Percentiles rank a stretch among this genome's conserved stretches.
Evolutionary conservation across 2,113 vertebrate species (phyloP).

Genomic region (Gallinago jamesoni): DNA sequence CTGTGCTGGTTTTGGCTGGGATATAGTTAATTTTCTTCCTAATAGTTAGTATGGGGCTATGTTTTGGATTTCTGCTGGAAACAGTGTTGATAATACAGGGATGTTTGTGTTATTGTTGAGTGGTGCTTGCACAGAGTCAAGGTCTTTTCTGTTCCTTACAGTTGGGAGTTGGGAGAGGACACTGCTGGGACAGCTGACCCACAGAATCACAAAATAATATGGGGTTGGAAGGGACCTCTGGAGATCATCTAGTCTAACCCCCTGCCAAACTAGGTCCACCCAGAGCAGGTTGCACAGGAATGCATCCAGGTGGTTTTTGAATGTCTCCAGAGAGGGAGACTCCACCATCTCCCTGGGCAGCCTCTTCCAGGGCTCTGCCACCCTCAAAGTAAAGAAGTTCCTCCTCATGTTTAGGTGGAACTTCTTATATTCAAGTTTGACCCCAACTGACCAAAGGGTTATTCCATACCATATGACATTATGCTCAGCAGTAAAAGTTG

Average conservation of each 20-base stretch:
- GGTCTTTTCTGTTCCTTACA: not conserved
- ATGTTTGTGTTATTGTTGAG: not conserved
- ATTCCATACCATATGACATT: not conserved
- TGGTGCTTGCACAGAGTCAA: not conserved
- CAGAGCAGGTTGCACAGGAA: too few relatives aligned
- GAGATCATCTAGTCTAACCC: too few relatives aligned
- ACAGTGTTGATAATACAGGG: not conserved
- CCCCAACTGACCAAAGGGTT: not conserved
- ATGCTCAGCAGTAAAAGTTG: not conserved
- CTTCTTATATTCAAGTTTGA: too few relatives aligned
- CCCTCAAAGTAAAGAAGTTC: too few relatives aligned
- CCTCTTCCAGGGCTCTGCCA: too few relatives aligned
- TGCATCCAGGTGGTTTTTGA: too few relatives aligned
- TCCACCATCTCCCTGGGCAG: too few relatives aligned
- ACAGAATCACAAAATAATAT: not conserved
- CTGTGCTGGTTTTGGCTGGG: not conserved
- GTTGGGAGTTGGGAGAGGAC: not conserved
- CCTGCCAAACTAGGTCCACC: too few relatives aligned
- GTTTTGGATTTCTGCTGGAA: not conserved
- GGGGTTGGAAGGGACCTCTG: too few relatives aligned
- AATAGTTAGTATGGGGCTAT: not conserved
- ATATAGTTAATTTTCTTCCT: not conserved
- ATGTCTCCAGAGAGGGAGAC: too few relatives aligned
- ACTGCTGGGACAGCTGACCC: not conserved
- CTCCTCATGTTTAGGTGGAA: too few relatives aligned